Conservation (phyloP, 2,113 vertebrate species). For the Catharus bicknelli region DNA sequence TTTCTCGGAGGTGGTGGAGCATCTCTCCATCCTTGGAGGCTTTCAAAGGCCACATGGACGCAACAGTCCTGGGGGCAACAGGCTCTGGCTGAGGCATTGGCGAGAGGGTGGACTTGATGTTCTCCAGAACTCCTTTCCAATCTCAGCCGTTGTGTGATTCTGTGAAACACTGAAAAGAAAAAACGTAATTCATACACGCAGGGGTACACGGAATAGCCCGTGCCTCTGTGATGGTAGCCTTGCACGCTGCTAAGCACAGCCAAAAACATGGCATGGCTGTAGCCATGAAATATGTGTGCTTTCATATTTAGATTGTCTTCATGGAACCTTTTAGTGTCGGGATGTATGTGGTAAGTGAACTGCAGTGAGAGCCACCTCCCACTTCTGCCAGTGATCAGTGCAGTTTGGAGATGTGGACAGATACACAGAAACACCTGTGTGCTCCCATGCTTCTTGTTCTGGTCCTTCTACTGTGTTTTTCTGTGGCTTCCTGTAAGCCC, state of each 20-base stretch:
- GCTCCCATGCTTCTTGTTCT: background rate
- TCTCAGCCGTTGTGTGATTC: background rate
- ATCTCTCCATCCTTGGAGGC: background rate
- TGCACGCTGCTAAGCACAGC: background rate
- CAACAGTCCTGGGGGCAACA: background rate
- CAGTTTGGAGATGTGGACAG: background rate
- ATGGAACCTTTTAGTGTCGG: background rate
- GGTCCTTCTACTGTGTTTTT: background rate
- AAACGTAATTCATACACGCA: background rate
- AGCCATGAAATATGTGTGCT: background rate
- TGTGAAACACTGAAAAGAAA: background rate
- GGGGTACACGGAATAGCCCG: too few species aligned
- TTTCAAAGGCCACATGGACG: fast-evolving
- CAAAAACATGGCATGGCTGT: background rate
- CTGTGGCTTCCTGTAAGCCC: background rate
- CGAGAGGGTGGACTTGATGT: background rate
- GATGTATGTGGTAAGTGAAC: background rate
- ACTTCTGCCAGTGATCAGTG: background rate
- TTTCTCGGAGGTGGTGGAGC: background rate
- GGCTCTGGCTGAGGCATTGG: background rate
- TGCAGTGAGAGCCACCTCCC: background rate
- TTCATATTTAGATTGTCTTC: background rate
- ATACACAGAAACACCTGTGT: fast-evolving
- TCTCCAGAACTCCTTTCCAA: background rate
- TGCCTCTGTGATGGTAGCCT: background rate